Percentiles rank a stretch among this genome's conserved stretches.
phyloP scores from a whole-genome alignment of 2,113 vertebrate genomes.

The Colistium nudipinnis region DNA sequence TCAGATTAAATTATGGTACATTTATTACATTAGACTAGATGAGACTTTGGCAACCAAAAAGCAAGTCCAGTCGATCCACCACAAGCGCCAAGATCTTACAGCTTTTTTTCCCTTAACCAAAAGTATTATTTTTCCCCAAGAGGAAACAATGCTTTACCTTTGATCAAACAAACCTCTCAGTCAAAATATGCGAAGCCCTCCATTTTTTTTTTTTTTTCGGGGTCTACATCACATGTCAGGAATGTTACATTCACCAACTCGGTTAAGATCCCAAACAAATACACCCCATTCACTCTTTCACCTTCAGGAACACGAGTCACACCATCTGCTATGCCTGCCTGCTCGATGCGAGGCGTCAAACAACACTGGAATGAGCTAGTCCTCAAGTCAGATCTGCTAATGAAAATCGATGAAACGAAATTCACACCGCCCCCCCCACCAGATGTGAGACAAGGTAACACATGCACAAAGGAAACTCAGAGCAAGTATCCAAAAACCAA shows the following conservation, averaged over 20 bases:
- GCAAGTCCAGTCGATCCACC: neutral
- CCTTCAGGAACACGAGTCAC: neutral
- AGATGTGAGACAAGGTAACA: constrained; percentile 1
- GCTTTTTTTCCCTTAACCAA: constrained; percentile 10
- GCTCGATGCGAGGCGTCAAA: constrained; percentile 7
- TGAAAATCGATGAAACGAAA: neutral
- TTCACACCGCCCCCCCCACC: neutral
- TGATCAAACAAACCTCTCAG: constrained; percentile 29
- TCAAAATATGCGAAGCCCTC: constrained; percentile 15
- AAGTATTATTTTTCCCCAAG: neutral
- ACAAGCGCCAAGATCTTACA: neutral
- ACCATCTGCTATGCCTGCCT: neutral
- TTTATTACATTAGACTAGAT: constrained; percentile 15
- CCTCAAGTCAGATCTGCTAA: constrained; percentile 28
- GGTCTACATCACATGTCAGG: neutral
- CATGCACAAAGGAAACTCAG: neutral
- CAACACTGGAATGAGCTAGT: constrained; percentile 16
- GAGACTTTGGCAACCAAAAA: constrained; percentile 28
- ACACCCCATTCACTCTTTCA: too few relatives aligned
- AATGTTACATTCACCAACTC: constrained; percentile 17
- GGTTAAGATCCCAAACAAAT: too few relatives aligned
- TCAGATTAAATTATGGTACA: constrained; percentile 16
- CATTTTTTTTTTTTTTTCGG: constrained; percentile 14
- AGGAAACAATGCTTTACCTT: neutral
- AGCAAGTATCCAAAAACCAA: neutral